Conservation (phyloP, 2,113 vertebrate genomes). For the Sakesphorus luctuosus region DNA sequence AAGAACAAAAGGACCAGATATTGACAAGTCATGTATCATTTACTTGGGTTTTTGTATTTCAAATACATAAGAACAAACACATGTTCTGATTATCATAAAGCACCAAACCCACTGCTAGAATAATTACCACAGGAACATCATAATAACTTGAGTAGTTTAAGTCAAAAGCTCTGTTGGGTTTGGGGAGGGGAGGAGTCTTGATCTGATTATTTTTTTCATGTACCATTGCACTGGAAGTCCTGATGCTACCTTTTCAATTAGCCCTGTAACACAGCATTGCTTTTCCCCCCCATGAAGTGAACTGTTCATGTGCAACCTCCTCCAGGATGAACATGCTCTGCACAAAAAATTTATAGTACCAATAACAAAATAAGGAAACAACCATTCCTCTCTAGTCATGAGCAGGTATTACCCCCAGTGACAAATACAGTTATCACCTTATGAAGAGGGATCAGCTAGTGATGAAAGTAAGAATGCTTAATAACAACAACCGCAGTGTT, state of each 20-base stretch:
- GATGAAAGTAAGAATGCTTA: neutral
- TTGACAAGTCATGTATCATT: neutral
- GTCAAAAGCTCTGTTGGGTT: neutral
- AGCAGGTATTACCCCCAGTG: neutral
- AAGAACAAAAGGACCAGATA: neutral
- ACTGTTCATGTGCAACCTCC: neutral
- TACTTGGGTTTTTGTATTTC: neutral
- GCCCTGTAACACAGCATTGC: neutral
- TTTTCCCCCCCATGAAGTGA: neutral
- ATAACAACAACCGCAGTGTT: neutral
- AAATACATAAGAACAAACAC: neutral
- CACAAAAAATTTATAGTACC: neutral
- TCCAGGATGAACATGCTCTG: neutral
- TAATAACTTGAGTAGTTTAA: neutral
- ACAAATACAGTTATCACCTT: neutral
- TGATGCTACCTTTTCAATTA: neutral
- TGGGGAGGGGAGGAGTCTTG: rapidly evolving
- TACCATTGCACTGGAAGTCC: neutral
- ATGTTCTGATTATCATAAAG: neutral
- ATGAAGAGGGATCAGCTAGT: neutral
- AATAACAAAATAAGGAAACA: neutral
- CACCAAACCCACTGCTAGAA: neutral
- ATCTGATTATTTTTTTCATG: neutral
- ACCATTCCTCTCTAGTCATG: neutral
- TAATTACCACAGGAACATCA: neutral